Base-by-base conservation (phyloP, 2,888 invertebrate species). In the Margaritifera margaritifera region DNA sequence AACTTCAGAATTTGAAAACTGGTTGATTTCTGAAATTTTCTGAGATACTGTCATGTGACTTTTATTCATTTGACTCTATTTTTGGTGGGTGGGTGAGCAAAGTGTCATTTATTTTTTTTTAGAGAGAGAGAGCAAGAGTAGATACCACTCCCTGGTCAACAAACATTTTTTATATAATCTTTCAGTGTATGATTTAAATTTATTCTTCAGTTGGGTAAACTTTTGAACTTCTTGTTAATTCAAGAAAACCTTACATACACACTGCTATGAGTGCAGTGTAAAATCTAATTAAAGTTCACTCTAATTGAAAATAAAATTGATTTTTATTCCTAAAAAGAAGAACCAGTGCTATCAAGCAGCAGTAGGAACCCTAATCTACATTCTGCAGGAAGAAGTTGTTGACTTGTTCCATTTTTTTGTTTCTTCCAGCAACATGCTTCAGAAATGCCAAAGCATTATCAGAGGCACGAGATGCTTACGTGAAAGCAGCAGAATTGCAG, bases 401-500 rank as follows among this genome's bases (percentile, higher is more conserved):
- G 24, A 52, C 24, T 20, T 5, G 3, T 25, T 67, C 42, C 19
- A 3, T 24, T 63, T 15, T 42, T 62, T 50, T 60, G 64, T 55
- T 64, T 54, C 62, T 92, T 93, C 69, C 90, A 96, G 97, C 97
- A 0, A 96, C 96, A 62, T 96, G 96, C 87, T 98, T 94, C 90
- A 94, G 95, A 85, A 94, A 95, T 88, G 96, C 94, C 5, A 95
- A 95, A 83, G 94, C 95, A 20, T 92, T 93, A 83, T 93, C 94
- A 73, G 94, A 95, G 84, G 94, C 96, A 77, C 95, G 94, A 87
- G 94, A 95, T 50, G 94, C 95, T 82, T 92, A 96, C 72, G 84
- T 96, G 80, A 96, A 96, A 90, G 95, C 97, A 6, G 93, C 96
- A 0, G 95, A 97, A 76, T 94, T 94, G 84, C 95, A 95, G 89